Evolutionary conservation across 1,140 invertebrate genomes (phyloP).

Genomic region (Oedothorax gibbosus): DNA sequence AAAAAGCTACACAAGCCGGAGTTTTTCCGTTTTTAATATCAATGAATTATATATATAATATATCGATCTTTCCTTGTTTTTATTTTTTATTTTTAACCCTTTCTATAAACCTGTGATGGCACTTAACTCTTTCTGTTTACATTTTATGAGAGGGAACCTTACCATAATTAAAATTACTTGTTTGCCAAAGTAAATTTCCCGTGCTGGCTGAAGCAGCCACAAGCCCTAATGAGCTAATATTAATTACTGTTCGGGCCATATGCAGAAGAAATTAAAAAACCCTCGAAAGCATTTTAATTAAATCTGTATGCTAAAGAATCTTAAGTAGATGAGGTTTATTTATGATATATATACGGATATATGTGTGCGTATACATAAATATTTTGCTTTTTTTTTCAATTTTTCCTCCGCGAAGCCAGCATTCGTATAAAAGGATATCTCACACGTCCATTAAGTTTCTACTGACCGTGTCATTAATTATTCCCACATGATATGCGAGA

Average conservation of each 20-base stretch:
- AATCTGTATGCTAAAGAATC: conserved; percentile 61
- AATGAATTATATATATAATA: conserved; percentile 57
- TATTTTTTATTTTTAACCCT: conserved; percentile 1
- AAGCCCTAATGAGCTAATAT: conserved; percentile 60
- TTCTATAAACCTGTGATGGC: conserved; percentile 58
- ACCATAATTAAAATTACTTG: conserved; percentile 61
- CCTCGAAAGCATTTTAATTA: conserved; percentile 61
- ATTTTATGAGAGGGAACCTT: conserved; percentile 52
- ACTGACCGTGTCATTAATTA: conserved; percentile 60
- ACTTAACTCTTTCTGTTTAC: conserved; percentile 61
- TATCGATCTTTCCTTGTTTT: conserved; percentile 39
- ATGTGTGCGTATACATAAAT: conserved; percentile 37
- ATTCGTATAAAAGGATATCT: conserved; percentile 61
- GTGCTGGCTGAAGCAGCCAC: conserved; percentile 56
- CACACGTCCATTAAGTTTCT: conserved; percentile 52
- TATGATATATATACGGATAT: conserved; percentile 59
- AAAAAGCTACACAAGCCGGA: conserved; percentile 43
- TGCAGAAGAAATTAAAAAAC: conserved; percentile 61
- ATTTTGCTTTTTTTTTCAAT: conserved; percentile 37
- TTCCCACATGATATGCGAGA: conserved; percentile 56
- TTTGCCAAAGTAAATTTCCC: conserved; percentile 61
- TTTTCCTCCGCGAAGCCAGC: conserved; percentile 43
- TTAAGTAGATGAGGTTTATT: conserved; percentile 61
- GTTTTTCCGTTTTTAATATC: conserved; percentile 58
- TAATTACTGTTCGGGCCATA: conserved; percentile 61